Percentiles rank a stretch among this genome's conserved stretches.
Evolutionary conservation across 2,113 vertebrate genomes (phyloP).

Genomic region (Otolemur garnettii): DNA sequence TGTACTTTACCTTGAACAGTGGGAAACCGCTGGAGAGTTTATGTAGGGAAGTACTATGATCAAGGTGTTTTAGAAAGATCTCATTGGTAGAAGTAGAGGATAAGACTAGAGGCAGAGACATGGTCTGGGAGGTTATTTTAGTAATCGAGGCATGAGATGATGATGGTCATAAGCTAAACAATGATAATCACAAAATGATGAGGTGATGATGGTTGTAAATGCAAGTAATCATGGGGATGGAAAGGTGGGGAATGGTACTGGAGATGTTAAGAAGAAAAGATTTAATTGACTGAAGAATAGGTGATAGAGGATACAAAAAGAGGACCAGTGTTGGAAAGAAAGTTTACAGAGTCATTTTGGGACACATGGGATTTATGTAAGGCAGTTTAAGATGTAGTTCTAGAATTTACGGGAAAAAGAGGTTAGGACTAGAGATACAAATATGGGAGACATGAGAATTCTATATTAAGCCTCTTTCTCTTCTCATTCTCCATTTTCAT

Average conservation of each 20-base stretch:
- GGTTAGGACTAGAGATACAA: not conserved
- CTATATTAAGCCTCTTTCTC: not conserved
- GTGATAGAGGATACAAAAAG: constrained; percentile 9
- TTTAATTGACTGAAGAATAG: not conserved
- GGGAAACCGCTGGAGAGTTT: not conserved
- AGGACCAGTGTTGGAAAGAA: not conserved
- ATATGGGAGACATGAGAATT: not conserved
- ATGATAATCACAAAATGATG: not conserved
- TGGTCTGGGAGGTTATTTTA: not conserved
- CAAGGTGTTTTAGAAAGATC: constrained; percentile 24
- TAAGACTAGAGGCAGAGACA: not conserved
- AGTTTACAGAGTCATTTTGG: not conserved
- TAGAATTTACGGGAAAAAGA: constrained; percentile 29
- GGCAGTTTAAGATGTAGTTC: not conserved
- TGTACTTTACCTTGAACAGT: not conserved
- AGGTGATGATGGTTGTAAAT: not conserved
- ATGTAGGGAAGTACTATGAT: constrained; percentile 8
- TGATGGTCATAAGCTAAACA: not conserved
- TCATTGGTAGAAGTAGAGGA: not conserved
- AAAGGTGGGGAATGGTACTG: not conserved
- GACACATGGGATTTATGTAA: not conserved
- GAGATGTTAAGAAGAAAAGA: not conserved
- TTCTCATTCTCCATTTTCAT: not conserved
- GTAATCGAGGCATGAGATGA: not conserved
- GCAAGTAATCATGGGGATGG: no score